Percentiles rank a stretch among this genome's conserved stretches.
Evolutionary conservation across 2,888 invertebrate genomes (phyloP).

Genomic region (Anoncus sp.): DNA sequence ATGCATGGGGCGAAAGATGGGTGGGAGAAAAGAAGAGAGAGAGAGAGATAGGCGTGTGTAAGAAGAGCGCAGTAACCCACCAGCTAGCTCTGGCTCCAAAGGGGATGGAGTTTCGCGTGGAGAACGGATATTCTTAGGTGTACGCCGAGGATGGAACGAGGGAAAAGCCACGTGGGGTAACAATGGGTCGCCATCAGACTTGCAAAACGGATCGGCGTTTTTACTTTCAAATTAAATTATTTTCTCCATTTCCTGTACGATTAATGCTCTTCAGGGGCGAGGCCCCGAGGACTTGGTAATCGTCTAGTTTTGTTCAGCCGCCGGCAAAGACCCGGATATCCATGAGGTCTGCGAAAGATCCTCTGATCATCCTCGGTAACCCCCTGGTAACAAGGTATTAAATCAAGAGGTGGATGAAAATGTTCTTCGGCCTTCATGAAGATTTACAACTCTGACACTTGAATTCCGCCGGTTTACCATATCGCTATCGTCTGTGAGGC

Average conservation of each 20-base stretch:
- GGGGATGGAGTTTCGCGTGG: constrained; percentile 29
- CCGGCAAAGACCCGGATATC: constrained; percentile 10
- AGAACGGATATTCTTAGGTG: constrained; percentile 75
- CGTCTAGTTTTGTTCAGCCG: constrained; percentile 34
- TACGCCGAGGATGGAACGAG: constrained; percentile 62
- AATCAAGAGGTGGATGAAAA: constrained; percentile 40
- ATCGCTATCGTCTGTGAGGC: constrained; percentile 33
- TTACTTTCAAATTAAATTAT: constrained; percentile 82
- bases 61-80: constrained; percentile 40
- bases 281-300: constrained; percentile 47
- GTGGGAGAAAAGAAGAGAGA: constrained; percentile 63
- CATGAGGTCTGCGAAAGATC: constrained; percentile 18
- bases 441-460: constrained; percentile 38
- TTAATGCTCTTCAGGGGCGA: constrained; percentile 77
- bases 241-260: constrained; percentile 80
- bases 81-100: constrained; percentile 24
- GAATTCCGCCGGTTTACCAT: background rate
- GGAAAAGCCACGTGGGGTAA: constrained; percentile 67
- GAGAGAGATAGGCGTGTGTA: constrained; percentile 8
- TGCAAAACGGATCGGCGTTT: constrained; percentile 80
- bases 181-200: constrained; percentile 81
- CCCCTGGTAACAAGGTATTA: constrained; percentile 37
- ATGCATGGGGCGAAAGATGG: constrained; percentile 66
- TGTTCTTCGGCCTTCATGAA: constrained; percentile 36
- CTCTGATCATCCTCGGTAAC: constrained; percentile 29